Conservation (phyloP, 2,113 vertebrate species). For the Muntiacus muntjak region DNA sequence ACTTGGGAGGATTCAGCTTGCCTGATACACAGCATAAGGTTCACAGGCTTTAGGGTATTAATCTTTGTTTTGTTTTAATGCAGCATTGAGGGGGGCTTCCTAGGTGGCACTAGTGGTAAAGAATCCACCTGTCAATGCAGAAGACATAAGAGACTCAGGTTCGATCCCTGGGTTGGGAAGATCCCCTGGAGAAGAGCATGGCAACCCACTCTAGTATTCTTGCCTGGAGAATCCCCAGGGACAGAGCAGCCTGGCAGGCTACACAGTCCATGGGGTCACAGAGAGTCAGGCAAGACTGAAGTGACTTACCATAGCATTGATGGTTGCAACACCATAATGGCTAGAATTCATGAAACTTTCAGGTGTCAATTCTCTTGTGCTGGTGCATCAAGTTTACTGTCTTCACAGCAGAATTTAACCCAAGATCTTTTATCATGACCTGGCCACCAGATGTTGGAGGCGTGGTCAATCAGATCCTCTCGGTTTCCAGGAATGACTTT, state of each 20-base stretch:
- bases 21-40: not conserved
- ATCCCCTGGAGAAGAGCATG: not conserved
- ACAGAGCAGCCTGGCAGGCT: not conserved
- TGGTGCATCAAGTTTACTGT: not conserved
- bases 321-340: not conserved
- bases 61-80: not conserved
- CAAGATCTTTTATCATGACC: not conserved
- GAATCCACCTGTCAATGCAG: not conserved
- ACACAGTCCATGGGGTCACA: not conserved
- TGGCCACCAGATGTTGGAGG: not conserved
- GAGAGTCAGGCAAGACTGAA: not conserved
- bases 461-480: fast-evolving
- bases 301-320: not conserved
- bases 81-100: not conserved
- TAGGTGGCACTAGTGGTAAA: not conserved
- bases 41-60: not conserved
- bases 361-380: not conserved
- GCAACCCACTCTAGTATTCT: not conserved
- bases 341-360: not conserved
- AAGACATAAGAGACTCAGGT: not conserved
- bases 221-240: not conserved
- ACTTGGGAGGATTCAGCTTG: not conserved
- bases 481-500: not conserved
- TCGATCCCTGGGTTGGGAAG: not conserved
- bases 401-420: not conserved